phyloP scores from a whole-genome alignment of 2,797 vertebrate species.

The Rhinichthys osculus region DNA sequence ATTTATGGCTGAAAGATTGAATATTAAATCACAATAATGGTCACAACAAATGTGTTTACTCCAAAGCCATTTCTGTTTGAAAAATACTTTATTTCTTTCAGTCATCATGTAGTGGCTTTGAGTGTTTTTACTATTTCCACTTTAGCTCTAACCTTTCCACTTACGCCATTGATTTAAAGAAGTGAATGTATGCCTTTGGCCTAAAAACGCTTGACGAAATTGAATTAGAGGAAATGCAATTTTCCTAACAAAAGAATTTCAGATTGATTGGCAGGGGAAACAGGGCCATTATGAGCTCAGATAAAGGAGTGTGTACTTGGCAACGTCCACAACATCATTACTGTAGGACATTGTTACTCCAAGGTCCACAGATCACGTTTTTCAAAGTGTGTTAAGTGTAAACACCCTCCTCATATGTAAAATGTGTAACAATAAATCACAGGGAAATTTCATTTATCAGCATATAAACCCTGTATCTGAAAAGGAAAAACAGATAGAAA shows the following conservation, averaged over 20 bases:
- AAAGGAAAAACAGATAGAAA: neutral
- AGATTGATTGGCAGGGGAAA: constrained; percentile 55
- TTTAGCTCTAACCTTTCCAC: constrained; percentile 37
- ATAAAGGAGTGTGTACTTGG: constrained; percentile 47
- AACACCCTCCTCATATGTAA: neutral
- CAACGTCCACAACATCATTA: constrained; percentile 12
- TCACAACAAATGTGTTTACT: constrained; percentile 20
- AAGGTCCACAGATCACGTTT: constrained; percentile 3
- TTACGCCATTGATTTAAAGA: constrained; percentile 49
- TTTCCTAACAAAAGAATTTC: constrained; percentile 57
- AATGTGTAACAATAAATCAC: neutral
- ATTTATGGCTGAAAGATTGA: neutral
- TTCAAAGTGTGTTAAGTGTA: neutral
- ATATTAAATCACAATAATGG: neutral
- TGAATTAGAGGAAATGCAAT: constrained; percentile 59
- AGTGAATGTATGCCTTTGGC: constrained; percentile 44
- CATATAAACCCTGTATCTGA: neutral
- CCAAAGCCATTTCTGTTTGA: neutral
- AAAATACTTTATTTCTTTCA: constrained; percentile 2
- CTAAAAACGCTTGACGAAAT: constrained; percentile 55
- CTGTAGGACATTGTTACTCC: neutral
- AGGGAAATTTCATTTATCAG: no score
- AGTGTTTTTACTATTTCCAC: constrained; percentile 40
- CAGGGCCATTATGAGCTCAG: constrained; percentile 18
- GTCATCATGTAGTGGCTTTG: constrained; percentile 22